Evolutionary conservation across 2,113 vertebrate species (phyloP).

Genomic region (Himantopus leucocephalus): DNA sequence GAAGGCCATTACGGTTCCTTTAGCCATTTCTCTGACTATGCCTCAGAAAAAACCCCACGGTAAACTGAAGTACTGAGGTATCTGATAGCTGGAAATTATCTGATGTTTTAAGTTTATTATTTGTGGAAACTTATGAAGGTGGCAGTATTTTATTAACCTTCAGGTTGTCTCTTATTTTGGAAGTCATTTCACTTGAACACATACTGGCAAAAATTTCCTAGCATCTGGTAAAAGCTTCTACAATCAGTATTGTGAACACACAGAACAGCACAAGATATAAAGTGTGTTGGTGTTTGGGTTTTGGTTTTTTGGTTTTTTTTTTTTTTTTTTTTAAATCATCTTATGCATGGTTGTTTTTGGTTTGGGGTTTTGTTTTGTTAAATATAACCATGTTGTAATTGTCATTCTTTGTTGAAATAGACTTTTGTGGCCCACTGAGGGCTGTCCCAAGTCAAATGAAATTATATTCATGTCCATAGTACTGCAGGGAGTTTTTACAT

Average conservation of each 20-base stretch:
- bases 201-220: constrained; percentile 52
- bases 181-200: constrained; percentile 22
- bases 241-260: neutral
- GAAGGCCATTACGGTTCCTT: constrained; percentile 69
- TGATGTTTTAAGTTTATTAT: constrained; percentile 66
- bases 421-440: neutral
- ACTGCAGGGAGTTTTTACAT: neutral
- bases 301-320: neutral
- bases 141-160: constrained; percentile 57
- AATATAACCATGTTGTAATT: neutral
- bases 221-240: constrained; percentile 53
- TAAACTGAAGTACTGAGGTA: constrained; percentile 63
- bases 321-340: neutral
- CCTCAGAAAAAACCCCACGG: constrained; percentile 7
- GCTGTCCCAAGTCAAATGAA: neutral
- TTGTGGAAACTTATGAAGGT: constrained; percentile 59
- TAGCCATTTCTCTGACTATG: constrained; percentile 64
- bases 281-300: neutral
- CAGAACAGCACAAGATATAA: neutral
- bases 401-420: constrained; percentile 15
- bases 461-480: neutral
- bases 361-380: neutral
- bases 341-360: neutral
- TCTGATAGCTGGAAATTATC: constrained; percentile 57
- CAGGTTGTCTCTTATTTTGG: constrained; percentile 50